Evolutionary conservation across 2,888 invertebrate species (phyloP).

Genomic region (Augochlorella aurata): DNA sequence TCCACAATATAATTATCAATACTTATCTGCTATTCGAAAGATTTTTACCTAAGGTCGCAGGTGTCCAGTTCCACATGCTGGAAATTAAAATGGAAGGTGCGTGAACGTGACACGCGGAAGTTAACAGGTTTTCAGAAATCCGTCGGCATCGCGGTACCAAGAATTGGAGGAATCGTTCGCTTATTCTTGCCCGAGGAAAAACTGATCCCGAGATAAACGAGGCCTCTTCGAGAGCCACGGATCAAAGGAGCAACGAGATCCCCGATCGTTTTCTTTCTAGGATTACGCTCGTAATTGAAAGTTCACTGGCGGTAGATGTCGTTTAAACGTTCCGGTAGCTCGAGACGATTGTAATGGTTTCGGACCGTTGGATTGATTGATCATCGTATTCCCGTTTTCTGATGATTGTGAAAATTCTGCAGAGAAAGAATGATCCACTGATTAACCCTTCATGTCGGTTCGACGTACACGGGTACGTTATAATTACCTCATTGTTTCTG

Average conservation of each 20-base stretch:
- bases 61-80: neutral
- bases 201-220: constrained; percentile 11
- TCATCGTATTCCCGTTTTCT: neutral
- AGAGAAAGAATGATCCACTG: neutral
- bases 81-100: neutral
- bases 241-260: neutral
- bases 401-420: constrained; percentile 32
- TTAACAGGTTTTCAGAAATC: neutral
- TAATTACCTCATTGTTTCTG: too few species aligned
- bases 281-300: constrained; percentile 1
- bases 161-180: neutral
- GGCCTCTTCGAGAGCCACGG: neutral
- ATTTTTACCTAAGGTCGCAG: too few species aligned
- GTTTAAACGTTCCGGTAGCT: constrained; percentile 13
- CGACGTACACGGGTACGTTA: too few species aligned
- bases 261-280: constrained; percentile 4
- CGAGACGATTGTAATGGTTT: neutral
- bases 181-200: neutral
- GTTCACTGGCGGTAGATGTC: neutral
- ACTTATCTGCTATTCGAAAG: too few species aligned
- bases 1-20: too few species aligned
- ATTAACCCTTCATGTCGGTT: too few species aligned
- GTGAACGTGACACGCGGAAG: neutral
- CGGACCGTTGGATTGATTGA: constrained; percentile 20
- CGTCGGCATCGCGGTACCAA: neutral